These are phyloP conservation scores for Xestia xanthographa DNA, from an alignment of 2,888 invertebrate species.

Conservation along the genomic window DNA sequence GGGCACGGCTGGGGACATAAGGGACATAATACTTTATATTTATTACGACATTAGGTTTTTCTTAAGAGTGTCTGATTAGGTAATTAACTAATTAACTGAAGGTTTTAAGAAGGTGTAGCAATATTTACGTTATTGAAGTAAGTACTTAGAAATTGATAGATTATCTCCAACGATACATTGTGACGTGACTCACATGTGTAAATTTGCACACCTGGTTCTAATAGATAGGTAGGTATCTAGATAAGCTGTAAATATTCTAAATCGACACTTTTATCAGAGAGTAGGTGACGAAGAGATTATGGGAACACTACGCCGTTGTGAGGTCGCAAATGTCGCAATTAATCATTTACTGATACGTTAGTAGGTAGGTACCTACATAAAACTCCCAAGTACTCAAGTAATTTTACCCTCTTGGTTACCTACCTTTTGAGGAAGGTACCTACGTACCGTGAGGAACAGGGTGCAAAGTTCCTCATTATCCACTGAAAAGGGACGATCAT, in stretches of 20 bases:
- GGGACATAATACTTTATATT: too few species aligned
- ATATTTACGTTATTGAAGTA: neutral
- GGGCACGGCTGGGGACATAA: too few species aligned
- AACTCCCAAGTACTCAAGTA: too few species aligned
- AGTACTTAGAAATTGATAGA: slow-evolving; percentile 14
- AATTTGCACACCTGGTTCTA: slow-evolving; percentile 31
- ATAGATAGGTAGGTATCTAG: neutral
- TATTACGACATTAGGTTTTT: neutral
- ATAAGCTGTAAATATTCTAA: slow-evolving; percentile 34
- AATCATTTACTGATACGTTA: neutral
- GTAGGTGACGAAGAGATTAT: slow-evolving; percentile 8
- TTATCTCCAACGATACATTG: slow-evolving; percentile 11
- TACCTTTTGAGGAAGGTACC: too few species aligned
- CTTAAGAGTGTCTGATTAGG: neutral
- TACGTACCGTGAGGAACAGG: too few species aligned
- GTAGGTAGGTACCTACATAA: too few species aligned
- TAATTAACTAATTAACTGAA: neutral
- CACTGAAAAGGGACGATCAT: too few species aligned
- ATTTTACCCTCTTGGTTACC: too few species aligned
- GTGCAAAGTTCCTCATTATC: too few species aligned
- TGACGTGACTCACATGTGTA: slow-evolving; percentile 16
- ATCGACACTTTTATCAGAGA: neutral
- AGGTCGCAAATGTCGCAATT: neutral
- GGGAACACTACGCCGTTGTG: neutral
- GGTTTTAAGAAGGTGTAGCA: slow-evolving; percentile 3